A percentile compares a stretch with the other conserved stretches of the same genome.
These are phyloP conservation scores for Euproctis similis DNA, from an alignment of 2,888 invertebrate species.

Conservation along the genomic window DNA sequence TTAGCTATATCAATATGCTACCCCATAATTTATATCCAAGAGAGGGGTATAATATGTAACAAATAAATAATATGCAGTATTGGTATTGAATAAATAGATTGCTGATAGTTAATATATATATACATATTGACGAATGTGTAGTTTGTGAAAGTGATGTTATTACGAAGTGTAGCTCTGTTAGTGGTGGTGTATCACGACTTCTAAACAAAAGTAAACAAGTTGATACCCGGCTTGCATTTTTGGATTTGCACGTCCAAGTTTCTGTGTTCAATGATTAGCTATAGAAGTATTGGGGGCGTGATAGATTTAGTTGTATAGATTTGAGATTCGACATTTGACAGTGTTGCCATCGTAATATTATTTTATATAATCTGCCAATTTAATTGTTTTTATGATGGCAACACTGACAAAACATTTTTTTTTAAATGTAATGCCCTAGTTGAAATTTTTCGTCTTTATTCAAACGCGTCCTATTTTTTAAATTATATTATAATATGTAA, in stretches of 20 bases:
- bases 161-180: constrained; percentile 7
- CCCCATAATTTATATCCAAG: too few species aligned
- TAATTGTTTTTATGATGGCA: constrained; percentile 25
- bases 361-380: too few species aligned
- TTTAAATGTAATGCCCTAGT: constrained; percentile 31
- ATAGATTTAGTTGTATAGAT: constrained; percentile 28
- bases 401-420: constrained; percentile 24
- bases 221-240: constrained; percentile 40
- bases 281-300: constrained; percentile 34
- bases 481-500: too few species aligned
- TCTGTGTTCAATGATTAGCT: constrained; percentile 62
- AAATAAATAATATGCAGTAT: too few species aligned
- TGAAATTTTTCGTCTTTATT: constrained; percentile 33
- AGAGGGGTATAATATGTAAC: too few species aligned
- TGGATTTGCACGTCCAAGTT: constrained; percentile 52
- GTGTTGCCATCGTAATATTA: constrained; percentile 28
- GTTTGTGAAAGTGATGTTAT: constrained; percentile 11
- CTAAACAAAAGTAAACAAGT: constrained; percentile 21
- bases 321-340: constrained; percentile 31
- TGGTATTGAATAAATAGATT: too few species aligned
- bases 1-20: too few species aligned
- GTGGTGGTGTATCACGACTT: constrained; percentile 12
- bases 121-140: constrained; percentile 14
- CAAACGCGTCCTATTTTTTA: constrained; percentile 45
- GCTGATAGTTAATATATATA: constrained; percentile 4